Base-by-base conservation (phyloP, 2,797 vertebrate genomes). In the Diceros bicornis region DNA sequence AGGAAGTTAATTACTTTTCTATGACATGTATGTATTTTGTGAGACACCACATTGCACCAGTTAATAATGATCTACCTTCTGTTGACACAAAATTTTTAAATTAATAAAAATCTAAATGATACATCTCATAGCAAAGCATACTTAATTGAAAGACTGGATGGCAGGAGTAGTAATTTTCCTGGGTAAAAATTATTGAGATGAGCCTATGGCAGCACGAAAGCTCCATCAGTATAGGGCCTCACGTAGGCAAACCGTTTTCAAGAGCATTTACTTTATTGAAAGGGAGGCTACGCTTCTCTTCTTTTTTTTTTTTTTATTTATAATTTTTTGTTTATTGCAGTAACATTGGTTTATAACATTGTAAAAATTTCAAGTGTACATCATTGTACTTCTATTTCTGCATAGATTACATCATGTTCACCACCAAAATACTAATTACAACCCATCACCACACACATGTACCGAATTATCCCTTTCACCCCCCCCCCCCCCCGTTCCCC, bases 81-180 rank as follows among this genome's bases (percentile, higher is more conserved):
- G 97, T 97, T 97, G 96, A 97, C 94, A 97, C 59, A 97, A 95
- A 97, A 94, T 89, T 57, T 79, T 97, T 93, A 94, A 97, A 97
- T 97, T 97, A 97, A 97, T 97, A 95, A 97, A 97, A 97, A 91
- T 27, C 81, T 47, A 92, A 96, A 94, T 75, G 94, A 94, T 93
- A 82, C 66, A 94, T 64, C 89, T 95, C 95, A 90, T 2, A 83
- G 94, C 72, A 77, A 84, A 96, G 72, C 55, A 8, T 52, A 86
- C 66, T 97, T 97, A 92, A 75, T 52, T 18, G 29, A 93, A 97
- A 97, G 97, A 79, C 88, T 93, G 47, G 82, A 93, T 93, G 85
- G 77, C 41, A 14, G 69, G 5, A 91, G 71, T n/a, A 93, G 91
- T 95, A 96, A 91, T 62, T 97, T 94, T 75, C 85, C 52, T 92